A percentile compares a stretch with the other conserved stretches of the same genome.
Evolutionary conservation across 2,113 vertebrate species (phyloP).

Genomic region (Bucco capensis): DNA sequence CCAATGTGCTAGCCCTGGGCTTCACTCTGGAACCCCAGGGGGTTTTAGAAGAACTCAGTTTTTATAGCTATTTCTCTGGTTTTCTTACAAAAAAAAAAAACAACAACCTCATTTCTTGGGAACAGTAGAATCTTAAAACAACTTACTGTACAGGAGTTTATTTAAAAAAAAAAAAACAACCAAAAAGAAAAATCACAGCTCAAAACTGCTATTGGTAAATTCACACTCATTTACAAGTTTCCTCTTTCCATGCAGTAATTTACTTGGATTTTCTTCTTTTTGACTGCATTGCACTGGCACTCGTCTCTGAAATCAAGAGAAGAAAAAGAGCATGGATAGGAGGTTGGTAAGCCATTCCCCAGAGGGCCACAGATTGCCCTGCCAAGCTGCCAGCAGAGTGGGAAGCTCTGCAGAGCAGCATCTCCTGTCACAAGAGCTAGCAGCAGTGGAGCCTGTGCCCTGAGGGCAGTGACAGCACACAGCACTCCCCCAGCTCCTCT

Average conservation of each 20-base stretch:
- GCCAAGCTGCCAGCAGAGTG: neutral
- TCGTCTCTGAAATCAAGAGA: slow-evolving; percentile 80
- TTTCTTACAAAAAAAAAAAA: slow-evolving; percentile 49
- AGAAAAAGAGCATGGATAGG: slow-evolving; percentile 52
- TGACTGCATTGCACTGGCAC: slow-evolving; percentile 91
- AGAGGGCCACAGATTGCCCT: neutral
- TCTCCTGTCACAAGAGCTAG: neutral
- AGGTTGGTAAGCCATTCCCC: neutral
- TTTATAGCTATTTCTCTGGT: slow-evolving; percentile 54
- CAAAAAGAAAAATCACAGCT: slow-evolving; percentile 66
- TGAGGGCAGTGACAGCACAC: rapidly evolving
- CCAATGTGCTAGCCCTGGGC: slow-evolving; percentile 66
- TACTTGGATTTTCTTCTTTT: slow-evolving; percentile 99
- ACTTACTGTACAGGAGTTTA: slow-evolving; percentile 88
- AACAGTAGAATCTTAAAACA: slow-evolving; percentile 83
- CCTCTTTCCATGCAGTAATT: slow-evolving; percentile 78
- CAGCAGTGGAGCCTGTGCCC: rapidly evolving
- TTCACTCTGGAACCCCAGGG: slow-evolving; percentile 59
- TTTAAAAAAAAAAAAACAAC: slow-evolving; percentile 62
- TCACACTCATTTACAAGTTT: slow-evolving; percentile 90
- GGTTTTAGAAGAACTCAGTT: slow-evolving; percentile 53
- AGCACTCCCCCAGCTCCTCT: rapidly evolving
- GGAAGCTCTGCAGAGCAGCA: neutral
- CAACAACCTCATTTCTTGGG: slow-evolving; percentile 40
- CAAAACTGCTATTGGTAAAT: slow-evolving; percentile 82